phyloP scores from a whole-genome alignment of 2,797 vertebrate species.

The Pempheris klunzingeri region DNA sequence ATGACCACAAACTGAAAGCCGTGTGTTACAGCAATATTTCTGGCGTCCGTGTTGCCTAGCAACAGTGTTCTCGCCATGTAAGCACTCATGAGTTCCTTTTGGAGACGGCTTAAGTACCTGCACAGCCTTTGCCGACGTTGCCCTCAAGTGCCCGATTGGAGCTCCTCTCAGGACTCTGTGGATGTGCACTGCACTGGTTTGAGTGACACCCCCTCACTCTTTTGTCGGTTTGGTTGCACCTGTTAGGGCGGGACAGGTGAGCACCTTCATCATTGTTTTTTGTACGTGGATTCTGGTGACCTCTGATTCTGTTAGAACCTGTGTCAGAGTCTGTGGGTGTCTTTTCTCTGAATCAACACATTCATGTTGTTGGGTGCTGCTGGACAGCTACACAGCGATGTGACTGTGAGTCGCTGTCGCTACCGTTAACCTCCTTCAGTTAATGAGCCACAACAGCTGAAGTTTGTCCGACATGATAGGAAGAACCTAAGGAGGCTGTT shows the following conservation, averaged over 20 bases:
- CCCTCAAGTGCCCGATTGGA: background rate
- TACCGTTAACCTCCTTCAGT: slow-evolving; percentile 1
- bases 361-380: background rate
- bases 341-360: slow-evolving; percentile 1
- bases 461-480: slow-evolving; percentile 8
- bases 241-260: background rate
- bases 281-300: background rate
- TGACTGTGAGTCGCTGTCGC: background rate
- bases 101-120: too few relatives aligned
- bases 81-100: too few relatives aligned
- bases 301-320: too few relatives aligned
- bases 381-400: background rate
- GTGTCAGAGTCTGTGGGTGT: background rate
- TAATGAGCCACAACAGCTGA: slow-evolving; percentile 22
- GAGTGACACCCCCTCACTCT: background rate
- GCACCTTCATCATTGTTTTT: background rate
- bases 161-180: background rate
- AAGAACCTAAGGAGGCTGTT: slow-evolving; percentile 6
- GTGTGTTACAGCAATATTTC: too few relatives aligned
- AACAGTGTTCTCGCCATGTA: too few relatives aligned
- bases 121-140: too few relatives aligned
- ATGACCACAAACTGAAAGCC: too few relatives aligned
- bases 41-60: too few relatives aligned
- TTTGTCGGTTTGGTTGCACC: slow-evolving; percentile 18
- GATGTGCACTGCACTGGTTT: background rate